Conservation (phyloP, 2,797 vertebrate genomes). For the Uromys caudimaculatus region DNA sequence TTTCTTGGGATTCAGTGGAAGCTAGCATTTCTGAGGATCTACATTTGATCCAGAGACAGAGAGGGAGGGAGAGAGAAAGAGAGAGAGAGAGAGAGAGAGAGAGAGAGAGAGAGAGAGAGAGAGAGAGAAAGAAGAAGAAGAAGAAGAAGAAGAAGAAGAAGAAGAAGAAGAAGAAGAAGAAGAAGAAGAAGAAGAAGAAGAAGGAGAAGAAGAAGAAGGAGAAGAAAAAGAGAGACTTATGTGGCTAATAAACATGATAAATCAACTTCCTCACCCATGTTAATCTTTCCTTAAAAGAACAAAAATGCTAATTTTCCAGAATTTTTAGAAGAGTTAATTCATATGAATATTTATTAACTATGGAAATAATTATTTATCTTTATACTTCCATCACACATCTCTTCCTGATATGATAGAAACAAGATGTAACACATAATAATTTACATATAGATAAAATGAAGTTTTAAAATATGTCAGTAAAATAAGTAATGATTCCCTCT, state of each 20-base stretch:
- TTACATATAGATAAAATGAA: background rate
- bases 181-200: too few relatives aligned
- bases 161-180: too few relatives aligned
- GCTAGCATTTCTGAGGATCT: background rate
- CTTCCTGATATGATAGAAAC: background rate
- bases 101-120: too few relatives aligned
- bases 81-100: too few relatives aligned
- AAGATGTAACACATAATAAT: background rate
- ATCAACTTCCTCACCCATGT: rapidly evolving
- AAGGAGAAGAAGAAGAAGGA: too few relatives aligned
- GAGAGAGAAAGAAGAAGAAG: too few relatives aligned
- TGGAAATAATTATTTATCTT: background rate
- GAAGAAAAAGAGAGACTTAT: background rate
- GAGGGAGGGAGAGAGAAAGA: too few relatives aligned
- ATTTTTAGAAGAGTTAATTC: background rate
- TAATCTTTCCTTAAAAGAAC: background rate
- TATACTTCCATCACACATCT: background rate
- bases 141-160: too few relatives aligned
- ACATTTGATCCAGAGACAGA: background rate
- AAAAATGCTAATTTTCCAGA: background rate
- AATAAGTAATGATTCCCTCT: background rate
- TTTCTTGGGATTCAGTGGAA: background rate
- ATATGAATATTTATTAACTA: background rate
- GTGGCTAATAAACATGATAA: background rate
- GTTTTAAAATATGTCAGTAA: background rate